A percentile compares a stretch with the other conserved stretches of the same genome.
Conservation (phyloP, 2,797 vertebrate species). For the Remorina albescens region DNA sequence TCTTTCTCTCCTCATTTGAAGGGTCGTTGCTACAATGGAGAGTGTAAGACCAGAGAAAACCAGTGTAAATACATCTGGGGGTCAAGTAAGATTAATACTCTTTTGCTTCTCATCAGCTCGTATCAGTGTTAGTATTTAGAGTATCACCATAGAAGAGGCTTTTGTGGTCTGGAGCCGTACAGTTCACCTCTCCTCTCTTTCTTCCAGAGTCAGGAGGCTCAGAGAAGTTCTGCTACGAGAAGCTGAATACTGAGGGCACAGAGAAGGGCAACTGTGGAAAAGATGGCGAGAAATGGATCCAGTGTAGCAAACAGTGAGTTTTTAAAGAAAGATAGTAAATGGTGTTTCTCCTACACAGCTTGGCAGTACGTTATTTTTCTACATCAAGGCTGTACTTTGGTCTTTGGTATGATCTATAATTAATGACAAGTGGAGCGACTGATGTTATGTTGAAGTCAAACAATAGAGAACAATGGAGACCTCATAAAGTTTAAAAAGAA, state of each 20-base stretch:
- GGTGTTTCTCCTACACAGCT: neutral
- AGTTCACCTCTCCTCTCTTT: slow-evolving; percentile 22
- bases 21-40: slow-evolving; percentile 97
- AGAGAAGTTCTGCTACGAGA: slow-evolving; percentile 99
- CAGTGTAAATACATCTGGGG: slow-evolving; percentile 99
- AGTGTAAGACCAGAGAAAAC: slow-evolving; percentile 98
- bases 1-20: slow-evolving; percentile 67
- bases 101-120: neutral
- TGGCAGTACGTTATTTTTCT: neutral
- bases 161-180: neutral
- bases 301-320: slow-evolving; percentile 98
- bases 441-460: slow-evolving; percentile 9
- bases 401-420: neutral
- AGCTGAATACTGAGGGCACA: slow-evolving; percentile 97
- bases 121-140: slow-evolving; percentile 1
- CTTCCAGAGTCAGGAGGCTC: slow-evolving; percentile 91
- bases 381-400: neutral
- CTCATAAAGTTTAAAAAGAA: too few species aligned
- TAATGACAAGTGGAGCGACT: neutral
- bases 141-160: neutral
- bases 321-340: slow-evolving; percentile 3
- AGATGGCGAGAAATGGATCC: slow-evolving; percentile 93
- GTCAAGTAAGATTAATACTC: slow-evolving; percentile 87
- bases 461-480: slow-evolving; percentile 29
- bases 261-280: slow-evolving; percentile 98